Evolutionary conservation across 1,140 invertebrate genomes (phyloP), one percentile per base, ranked within the genome.

Genomic region (Drosophila persimilis): DNA sequence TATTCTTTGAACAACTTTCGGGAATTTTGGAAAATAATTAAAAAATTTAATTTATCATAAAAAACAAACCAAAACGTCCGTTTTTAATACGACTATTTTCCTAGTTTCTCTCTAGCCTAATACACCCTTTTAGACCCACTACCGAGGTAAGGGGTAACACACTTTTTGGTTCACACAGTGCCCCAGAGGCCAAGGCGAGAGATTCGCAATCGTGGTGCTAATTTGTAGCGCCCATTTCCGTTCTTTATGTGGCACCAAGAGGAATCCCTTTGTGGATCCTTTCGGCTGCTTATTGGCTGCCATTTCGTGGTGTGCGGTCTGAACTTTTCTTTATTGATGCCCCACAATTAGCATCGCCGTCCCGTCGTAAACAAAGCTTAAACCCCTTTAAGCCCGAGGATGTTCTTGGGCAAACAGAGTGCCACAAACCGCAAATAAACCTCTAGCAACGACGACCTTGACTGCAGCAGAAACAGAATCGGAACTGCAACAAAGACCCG

Each of bases 151-250:
- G 50, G 6, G 66, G 66, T 70, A 69, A 43, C 24, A 13, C 64
- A 26, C n/a, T 69, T 70, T 65, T 67, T 70, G 58, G 54, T 77
- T 77, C 65, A 77, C 74, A 71, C 73, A 71, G 53, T 65, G 63
- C 62, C 20, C 51, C 60, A 56, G 52, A 31, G 35, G 35, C 41
- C 24, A 47, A 35, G 51, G 50, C 59, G 52, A 55, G 41, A 62
- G 46, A 59, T 52, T 43, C 50, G 51, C 26, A 61, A 43, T 70
- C 56, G 77, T 71, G 80, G 77, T 71, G 80, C 66, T 84, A 84
- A 84, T 84, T 84, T 84, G 80, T 84, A 72, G 80, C 72, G 56
- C 59, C 80, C 80, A 84, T 84, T 84, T 84, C 80, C 80, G 80
- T 80, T 84, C 80, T 79, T 84, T 66, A 75, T 84, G 79, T 53